A percentile compares a stretch with the other conserved stretches of the same genome.
Evolutionary conservation across 2,888 invertebrate species (phyloP).

Genomic region (Amphimallon solstitiale): DNA sequence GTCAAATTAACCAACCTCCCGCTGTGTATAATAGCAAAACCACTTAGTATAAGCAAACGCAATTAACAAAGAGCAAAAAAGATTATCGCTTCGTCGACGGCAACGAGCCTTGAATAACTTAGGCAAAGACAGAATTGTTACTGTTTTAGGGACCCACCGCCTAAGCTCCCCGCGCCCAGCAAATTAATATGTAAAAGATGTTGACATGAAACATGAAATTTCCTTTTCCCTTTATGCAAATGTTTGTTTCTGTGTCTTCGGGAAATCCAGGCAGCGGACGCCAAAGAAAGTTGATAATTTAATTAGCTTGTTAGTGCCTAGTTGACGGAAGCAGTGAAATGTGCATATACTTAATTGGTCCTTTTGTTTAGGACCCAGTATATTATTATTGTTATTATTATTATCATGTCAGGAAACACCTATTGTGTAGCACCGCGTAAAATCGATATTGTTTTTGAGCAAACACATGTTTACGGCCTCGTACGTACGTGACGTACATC

Average conservation of each 20-base stretch:
- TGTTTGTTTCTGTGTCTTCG: slow-evolving; percentile 31
- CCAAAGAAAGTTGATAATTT: slow-evolving; percentile 36
- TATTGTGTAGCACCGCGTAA: not conserved
- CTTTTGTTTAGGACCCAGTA: slow-evolving; percentile 1
- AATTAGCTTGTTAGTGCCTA: slow-evolving; percentile 16
- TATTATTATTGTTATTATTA: slow-evolving; percentile 5
- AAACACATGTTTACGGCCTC: no score
- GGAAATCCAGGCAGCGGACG: slow-evolving; percentile 28
- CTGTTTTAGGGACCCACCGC: slow-evolving; percentile 6
- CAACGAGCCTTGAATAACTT: slow-evolving; percentile 27
- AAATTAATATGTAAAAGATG: slow-evolving; percentile 40
- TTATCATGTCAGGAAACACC: not conserved
- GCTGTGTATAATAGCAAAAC: slow-evolving; percentile 31
- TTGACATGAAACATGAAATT: slow-evolving; percentile 40
- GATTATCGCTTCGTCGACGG: slow-evolving; percentile 28
- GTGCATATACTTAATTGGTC: slow-evolving; percentile 22
- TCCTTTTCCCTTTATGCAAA: slow-evolving; percentile 38
- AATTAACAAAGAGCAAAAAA: slow-evolving; percentile 33
- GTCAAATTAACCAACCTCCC: slow-evolving; percentile 21
- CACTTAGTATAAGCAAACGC: slow-evolving; percentile 32
- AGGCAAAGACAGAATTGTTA: slow-evolving; percentile 23
- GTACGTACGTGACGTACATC: no score
- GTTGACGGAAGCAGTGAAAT: slow-evolving; percentile 8
- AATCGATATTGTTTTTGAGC: not conserved
- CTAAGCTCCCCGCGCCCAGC: slow-evolving; percentile 14